Conservation (phyloP, 2,797 vertebrate genomes). For the Syngnathus acus region DNA sequence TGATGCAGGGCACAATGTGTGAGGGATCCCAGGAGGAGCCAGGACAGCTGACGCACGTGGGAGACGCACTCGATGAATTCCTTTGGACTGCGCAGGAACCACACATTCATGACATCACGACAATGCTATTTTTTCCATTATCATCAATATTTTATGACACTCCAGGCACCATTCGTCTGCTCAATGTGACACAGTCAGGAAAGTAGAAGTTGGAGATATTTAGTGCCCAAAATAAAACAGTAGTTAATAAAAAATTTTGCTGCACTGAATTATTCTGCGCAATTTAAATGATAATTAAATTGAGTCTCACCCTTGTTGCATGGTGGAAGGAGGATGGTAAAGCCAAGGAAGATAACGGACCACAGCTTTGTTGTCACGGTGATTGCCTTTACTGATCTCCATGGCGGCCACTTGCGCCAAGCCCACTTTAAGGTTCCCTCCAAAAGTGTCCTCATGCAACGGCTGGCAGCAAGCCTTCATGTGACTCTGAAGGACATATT, state of each 20-base stretch:
- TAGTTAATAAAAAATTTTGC: too few relatives aligned
- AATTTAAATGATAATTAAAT: too few relatives aligned
- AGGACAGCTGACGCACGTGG: slow-evolving; percentile 95
- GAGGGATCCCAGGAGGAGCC: slow-evolving; percentile 94
- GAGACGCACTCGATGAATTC: slow-evolving; percentile 99
- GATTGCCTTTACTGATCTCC: slow-evolving; percentile 97
- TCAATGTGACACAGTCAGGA: too few relatives aligned
- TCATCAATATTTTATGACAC: not conserved
- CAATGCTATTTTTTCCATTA: not conserved
- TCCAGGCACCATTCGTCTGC: too few relatives aligned
- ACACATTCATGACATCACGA: not conserved
- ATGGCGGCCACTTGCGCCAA: slow-evolving; percentile 95
- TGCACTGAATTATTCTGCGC: too few relatives aligned
- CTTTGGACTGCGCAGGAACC: slow-evolving; percentile 78
- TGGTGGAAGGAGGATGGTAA: slow-evolving; percentile 93
- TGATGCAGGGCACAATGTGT: slow-evolving; percentile 93
- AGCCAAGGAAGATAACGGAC: slow-evolving; percentile 95
- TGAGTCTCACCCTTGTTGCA: slow-evolving; percentile 91
- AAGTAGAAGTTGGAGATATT: too few relatives aligned
- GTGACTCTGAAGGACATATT: slow-evolving; percentile 76
- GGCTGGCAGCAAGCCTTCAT: slow-evolving; percentile 99
- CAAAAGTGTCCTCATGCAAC: slow-evolving; percentile 95
- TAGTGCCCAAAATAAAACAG: too few relatives aligned
- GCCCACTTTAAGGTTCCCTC: slow-evolving; percentile 96
- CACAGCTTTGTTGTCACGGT: slow-evolving; percentile 96